phyloP scores from a whole-genome alignment of 2,113 vertebrate genomes.

The Xiphias gladius region DNA sequence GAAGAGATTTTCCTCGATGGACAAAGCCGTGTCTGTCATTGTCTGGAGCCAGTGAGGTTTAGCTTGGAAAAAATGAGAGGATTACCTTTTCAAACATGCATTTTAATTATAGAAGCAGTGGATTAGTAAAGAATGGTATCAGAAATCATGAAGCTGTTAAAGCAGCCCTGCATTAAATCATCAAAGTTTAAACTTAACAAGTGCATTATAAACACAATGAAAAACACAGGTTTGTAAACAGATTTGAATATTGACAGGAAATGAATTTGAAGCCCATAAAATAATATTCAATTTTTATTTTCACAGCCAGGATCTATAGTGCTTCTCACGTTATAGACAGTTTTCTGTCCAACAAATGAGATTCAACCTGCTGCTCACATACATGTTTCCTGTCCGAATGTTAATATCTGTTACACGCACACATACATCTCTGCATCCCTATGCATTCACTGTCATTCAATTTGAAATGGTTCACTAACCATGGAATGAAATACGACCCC shows the following conservation, averaged over 20 bases:
- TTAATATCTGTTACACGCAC: conserved; percentile 25
- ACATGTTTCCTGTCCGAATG: conserved; percentile 17
- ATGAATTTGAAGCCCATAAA: neutral
- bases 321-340: neutral
- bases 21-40: conserved; percentile 86
- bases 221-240: conserved; percentile 20
- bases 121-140: conserved; percentile 40
- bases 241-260: conserved; percentile 15
- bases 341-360: conserved; percentile 25
- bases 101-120: conserved; percentile 51
- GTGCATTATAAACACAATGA: conserved; percentile 41
- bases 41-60: conserved; percentile 95
- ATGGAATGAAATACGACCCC: conserved; percentile 93
- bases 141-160: conserved; percentile 30
- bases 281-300: conserved; percentile 9
- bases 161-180: conserved; percentile 39
- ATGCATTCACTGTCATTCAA: conserved; percentile 20
- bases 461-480: conserved; percentile 82
- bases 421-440: neutral
- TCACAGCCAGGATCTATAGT: neutral
- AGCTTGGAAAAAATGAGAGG: conserved; percentile 83
- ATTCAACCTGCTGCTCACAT: conserved; percentile 40
- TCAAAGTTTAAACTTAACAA: conserved; percentile 34
- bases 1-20: conserved; percentile 89
- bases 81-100: conserved; percentile 61